Conservation (phyloP, 1,140 invertebrate genomes). For the Phymastichus coffea region DNA sequence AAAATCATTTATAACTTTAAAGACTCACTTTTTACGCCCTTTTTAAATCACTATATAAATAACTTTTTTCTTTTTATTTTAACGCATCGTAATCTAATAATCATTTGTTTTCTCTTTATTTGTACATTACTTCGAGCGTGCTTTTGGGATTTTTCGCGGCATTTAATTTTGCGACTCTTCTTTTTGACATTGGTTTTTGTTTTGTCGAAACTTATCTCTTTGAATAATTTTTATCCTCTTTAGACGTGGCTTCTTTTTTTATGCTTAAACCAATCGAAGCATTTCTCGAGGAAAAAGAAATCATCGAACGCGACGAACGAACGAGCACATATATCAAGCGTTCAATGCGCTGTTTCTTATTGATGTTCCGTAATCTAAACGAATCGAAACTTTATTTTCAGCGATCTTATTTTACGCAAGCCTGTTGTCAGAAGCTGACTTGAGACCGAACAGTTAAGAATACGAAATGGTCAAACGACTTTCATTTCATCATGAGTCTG, state of each 20-base stretch:
- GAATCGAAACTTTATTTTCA: too few species aligned
- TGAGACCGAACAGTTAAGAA: too few species aligned
- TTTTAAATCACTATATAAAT: slow-evolving; percentile 54
- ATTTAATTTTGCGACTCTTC: too few species aligned
- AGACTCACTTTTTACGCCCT: slow-evolving; percentile 21
- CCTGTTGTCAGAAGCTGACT: too few species aligned
- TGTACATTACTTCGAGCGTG: slow-evolving; percentile 52
- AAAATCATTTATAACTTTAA: slow-evolving; percentile 34
- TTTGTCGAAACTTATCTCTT: too few species aligned
- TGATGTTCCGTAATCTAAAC: too few species aligned
- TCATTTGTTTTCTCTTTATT: slow-evolving; percentile 52
- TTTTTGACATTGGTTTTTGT: too few species aligned
- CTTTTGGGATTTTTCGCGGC: slow-evolving; percentile 33
- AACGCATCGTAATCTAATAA: slow-evolving; percentile 48
- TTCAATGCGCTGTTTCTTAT: slow-evolving; percentile 1
- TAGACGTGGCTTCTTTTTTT: slow-evolving; percentile 1
- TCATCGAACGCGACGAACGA: slow-evolving; percentile 26
- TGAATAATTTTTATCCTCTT: too few species aligned
- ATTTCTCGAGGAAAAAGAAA: slow-evolving; percentile 26
- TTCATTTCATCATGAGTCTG: too few species aligned
- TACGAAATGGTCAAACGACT: too few species aligned
- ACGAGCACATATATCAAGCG: slow-evolving; percentile 19
- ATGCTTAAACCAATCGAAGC: too few species aligned
- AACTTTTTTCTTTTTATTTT: slow-evolving; percentile 39
- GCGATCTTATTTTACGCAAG: too few species aligned